A percentile compares a stretch with the other conserved stretches of the same genome.
Conservation (phyloP, 2,888 invertebrate genomes). For the Congeria kusceri region DNA sequence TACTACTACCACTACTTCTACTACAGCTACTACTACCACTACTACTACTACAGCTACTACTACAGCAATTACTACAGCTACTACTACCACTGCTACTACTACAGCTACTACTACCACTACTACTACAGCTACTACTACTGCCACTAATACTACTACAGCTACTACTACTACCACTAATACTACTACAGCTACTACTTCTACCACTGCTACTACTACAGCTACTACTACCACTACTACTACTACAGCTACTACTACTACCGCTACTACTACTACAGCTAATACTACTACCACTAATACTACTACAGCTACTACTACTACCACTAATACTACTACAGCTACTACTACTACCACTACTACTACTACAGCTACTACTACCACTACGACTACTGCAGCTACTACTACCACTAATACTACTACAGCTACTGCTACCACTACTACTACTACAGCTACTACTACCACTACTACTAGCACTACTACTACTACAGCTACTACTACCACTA, state of each 20-base stretch:
- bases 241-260: neutral
- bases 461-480: too few species aligned
- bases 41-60: constrained; percentile 11
- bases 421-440: too few species aligned
- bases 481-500: too few species aligned
- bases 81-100: constrained; percentile 1
- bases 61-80: neutral
- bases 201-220: neutral
- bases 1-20: constrained; percentile 2
- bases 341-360: too few species aligned
- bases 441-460: too few species aligned
- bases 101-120: neutral
- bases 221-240: neutral
- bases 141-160: neutral
- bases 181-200: neutral
- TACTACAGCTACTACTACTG: neutral
- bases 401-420: too few species aligned
- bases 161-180: neutral
- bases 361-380: too few species aligned
- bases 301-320: neutral
- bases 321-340: neutral
- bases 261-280: too few species aligned
- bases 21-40: constrained; percentile 13
- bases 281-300: neutral
- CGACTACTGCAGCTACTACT: too few species aligned